Evolutionary conservation across 2,888 invertebrate genomes (phyloP), one percentile per base, ranked within the genome.

Genomic region (Chrysolina americana): DNA sequence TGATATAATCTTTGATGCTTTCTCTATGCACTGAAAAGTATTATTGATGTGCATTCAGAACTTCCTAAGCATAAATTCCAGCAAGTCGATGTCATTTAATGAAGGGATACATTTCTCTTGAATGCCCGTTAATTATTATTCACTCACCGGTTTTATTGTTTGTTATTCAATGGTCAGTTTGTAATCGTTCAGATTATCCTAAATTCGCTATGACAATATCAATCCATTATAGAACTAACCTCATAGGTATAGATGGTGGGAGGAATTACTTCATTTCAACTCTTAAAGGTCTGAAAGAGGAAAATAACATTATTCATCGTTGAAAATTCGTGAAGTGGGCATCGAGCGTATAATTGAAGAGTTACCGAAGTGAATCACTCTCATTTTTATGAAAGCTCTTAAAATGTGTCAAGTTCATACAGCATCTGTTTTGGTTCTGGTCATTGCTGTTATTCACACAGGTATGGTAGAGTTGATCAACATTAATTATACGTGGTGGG

Each of bases 361-460:
- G 56, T 74, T 41, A 62, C 47, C 71, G 44, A 19, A 69, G 71
- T 64, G 74, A 71, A 56, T 69, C 68, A 71, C 21, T 76, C n/a
- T 64, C 68, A 41, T 41, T 76, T 59, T 66, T 66, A 21, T 23
- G 4, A 19, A 44, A 71, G n/a, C 53, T 9, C 75, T 71, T 73
- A 75, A 77, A 74, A 77, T 77, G 77, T 74, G 71, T 19, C 73
- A 69, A 66, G 59, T 71, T 59, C 68, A 50, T 41, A 47, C 65
- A 48, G 66, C 44, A 13, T 63, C 70, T 65, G 68, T 50, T 69
- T 28, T 73, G 21, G 47, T 50, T 36, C 13, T 73, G 36, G 19
- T 75, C 36, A 21, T 73, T 17, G 74, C 71, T 11, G 41, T 71
- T n/a, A 19, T 68, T 2, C 65, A 77, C 41, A 77, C 62, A 41